Evolutionary conservation across 2,888 invertebrate genomes (phyloP).

Genomic region (Megastigmus dorsalis): DNA sequence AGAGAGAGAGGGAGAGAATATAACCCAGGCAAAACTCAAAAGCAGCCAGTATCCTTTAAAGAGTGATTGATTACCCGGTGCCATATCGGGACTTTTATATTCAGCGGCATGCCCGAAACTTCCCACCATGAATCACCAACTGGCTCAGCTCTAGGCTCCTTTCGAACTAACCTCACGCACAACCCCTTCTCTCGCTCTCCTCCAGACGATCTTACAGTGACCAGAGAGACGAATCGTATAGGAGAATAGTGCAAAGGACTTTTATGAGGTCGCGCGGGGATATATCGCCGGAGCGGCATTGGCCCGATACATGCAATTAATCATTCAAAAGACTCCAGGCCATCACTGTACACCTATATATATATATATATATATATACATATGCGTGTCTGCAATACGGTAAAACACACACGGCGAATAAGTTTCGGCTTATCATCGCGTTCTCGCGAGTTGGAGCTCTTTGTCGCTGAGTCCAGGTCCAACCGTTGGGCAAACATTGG

Average conservation of each 20-base stretch:
- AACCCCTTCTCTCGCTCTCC: background rate
- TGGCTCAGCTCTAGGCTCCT: too few species aligned
- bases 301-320: background rate
- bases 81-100: background rate
- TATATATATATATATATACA: too few species aligned
- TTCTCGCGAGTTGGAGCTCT: slow-evolving; percentile 1
- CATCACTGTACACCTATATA: too few species aligned
- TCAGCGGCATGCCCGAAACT: background rate
- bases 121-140: slow-evolving; percentile 39
- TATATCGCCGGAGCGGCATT: background rate
- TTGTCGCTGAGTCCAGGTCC: background rate
- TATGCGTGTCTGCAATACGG: too few species aligned
- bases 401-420: too few species aligned
- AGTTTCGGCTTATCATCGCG: slow-evolving; percentile 29
- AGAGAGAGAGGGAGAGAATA: too few species aligned
- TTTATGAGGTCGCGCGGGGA: background rate
- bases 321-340: background rate
- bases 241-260: background rate
- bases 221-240: background rate
- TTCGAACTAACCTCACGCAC: too few species aligned
- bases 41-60: background rate
- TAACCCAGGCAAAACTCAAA: background rate
- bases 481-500: too few species aligned
- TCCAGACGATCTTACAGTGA: background rate
- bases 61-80: slow-evolving; percentile 32